Base-by-base conservation (phyloP, 2,888 invertebrate species). In the Polyommatus icarus region DNA sequence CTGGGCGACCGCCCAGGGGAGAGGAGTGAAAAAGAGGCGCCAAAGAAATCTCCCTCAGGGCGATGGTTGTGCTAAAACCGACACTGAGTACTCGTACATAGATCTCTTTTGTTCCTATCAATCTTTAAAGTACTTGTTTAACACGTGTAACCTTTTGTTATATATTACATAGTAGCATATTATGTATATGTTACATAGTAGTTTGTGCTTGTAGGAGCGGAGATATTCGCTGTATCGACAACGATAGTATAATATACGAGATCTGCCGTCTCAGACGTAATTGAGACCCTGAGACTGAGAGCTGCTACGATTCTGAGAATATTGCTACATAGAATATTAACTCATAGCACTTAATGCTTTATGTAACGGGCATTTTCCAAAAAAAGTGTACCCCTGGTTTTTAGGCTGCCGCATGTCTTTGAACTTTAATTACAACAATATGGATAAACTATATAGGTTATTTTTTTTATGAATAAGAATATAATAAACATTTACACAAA, bases 221-320 rank as follows among this genome's bases (percentile, higher is more conserved):
- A 75, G 24, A 54, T 50, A 54, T 75, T 50, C 8, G 75, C 75
- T 75, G 29, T 20, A 1, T 75, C 18, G 29, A 50, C 75, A 54
- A 8, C 54, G 46, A 29, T 18, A 75, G 75, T 18, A 75, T 50
- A 50, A 75, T 50, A 50, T 54, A 15, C 29, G 7, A 75, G 75
- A 75, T 75, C 50, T 73, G 75, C 75, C 54, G 75, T 3, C 75
- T 75, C 20, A 50, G 29, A 72, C 29, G 75, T 75, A 75, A 75
- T 29, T n/a, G 75, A 75, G 50, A 29, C 20, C 24, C 50, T 20
- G 75, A 6, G 46, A 46, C 50, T 20, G 75, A 6, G 46, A 46
- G 40, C 18, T 40, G 54, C 46, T 50, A 20, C 29, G 12, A 7
- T 75, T 75, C 75, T 75, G 0, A 75, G 75, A 75, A 75, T 24